These are phyloP conservation scores for Ptiloglossa arizonensis DNA, from an alignment of 1,140 invertebrate genomes.

Conservation along the genomic window DNA sequence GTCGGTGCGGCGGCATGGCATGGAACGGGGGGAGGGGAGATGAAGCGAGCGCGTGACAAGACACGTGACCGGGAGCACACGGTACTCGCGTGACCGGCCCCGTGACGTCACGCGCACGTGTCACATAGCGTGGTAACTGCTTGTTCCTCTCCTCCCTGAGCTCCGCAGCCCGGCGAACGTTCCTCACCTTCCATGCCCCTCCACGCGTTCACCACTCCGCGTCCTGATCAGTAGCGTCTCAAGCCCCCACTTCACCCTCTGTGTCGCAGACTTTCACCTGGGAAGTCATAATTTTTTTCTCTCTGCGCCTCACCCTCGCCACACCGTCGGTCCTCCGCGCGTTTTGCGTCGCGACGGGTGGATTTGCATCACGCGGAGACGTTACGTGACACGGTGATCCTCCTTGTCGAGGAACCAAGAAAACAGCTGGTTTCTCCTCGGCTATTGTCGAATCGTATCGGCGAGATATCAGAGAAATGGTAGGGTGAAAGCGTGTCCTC, in stretches of 20 bases:
- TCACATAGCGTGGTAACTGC: constrained; percentile 77
- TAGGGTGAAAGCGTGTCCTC: constrained; percentile 27
- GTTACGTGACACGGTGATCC: constrained; percentile 39
- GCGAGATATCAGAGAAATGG: constrained; percentile 13
- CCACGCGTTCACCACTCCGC: constrained; percentile 4
- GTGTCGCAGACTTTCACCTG: constrained; percentile 67
- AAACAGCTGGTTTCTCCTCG: constrained; percentile 18
- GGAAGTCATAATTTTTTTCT: constrained; percentile 49
- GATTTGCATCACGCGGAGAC: constrained; percentile 42
- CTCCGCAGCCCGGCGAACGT: constrained; percentile 38
- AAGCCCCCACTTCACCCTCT: constrained; percentile 53
- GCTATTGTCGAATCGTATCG: constrained; percentile 1
- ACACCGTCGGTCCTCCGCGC: neutral
- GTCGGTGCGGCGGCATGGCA: neutral
- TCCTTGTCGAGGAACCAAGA: neutral
- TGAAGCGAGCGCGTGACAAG: constrained; percentile 77
- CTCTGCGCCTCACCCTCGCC: neutral
- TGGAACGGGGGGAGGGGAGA: constrained; percentile 5
- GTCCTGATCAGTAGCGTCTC: constrained; percentile 70
- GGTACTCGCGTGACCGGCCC: constrained; percentile 80
- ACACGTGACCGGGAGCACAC: constrained; percentile 81
- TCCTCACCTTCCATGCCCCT: constrained; percentile 46
- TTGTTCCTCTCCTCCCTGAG: constrained; percentile 49
- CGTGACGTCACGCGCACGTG: constrained; percentile 81
- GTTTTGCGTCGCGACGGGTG: neutral